Percentiles rank a stretch among this genome's conserved stretches.
Evolutionary conservation across 2,113 vertebrate species (phyloP).

Genomic region (Eptesicus fuscus): DNA sequence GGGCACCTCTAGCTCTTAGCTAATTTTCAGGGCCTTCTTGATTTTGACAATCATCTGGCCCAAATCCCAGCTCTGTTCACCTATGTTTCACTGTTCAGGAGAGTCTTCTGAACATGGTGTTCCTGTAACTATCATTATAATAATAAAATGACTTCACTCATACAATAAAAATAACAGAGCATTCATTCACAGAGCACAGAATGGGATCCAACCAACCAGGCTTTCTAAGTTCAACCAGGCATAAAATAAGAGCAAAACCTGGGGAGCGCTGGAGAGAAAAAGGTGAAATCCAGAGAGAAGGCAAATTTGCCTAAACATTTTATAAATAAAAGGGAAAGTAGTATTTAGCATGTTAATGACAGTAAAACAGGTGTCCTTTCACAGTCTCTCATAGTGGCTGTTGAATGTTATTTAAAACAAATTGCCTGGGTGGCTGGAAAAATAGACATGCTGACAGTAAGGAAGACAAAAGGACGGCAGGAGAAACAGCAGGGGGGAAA

Average conservation of each 20-base stretch:
- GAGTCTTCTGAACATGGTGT: background rate
- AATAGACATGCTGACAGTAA: background rate
- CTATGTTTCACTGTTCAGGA: background rate
- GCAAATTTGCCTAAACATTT: background rate
- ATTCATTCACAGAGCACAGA: background rate
- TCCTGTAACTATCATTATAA: background rate
- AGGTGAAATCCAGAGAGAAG: background rate
- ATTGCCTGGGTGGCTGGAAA: slow-evolving; percentile 21
- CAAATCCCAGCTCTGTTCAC: background rate
- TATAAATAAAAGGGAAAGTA: background rate
- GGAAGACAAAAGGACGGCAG: background rate
- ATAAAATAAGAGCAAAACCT: slow-evolving; percentile 5
- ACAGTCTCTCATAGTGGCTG: background rate
- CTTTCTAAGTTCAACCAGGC: background rate
- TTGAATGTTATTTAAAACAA: slow-evolving; percentile 29
- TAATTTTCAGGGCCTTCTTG: slow-evolving; percentile 1
- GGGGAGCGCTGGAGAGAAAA: background rate
- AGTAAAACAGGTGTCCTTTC: background rate
- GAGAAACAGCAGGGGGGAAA: background rate
- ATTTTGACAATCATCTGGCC: background rate
- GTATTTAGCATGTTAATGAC: background rate
- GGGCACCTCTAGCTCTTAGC: background rate
- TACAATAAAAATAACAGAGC: background rate
- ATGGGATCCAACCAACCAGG: background rate
- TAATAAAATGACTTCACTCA: background rate